Conservation (phyloP, 2,797 vertebrate species). For the Onychomys torridus region DNA sequence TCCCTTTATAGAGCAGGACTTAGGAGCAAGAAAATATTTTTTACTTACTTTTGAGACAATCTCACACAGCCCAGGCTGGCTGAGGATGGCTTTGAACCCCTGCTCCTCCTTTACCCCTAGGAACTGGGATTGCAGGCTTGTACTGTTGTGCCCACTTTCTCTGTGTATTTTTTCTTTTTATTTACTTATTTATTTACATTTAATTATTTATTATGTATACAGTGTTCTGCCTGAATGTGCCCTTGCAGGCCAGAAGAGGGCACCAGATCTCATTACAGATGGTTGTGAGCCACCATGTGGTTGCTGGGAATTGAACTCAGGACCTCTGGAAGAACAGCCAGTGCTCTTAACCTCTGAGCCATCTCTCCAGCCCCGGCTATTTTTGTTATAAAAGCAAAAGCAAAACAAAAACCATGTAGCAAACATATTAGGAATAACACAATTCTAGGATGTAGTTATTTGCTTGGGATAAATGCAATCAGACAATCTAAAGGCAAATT, state of each 20-base stretch:
- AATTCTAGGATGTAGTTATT: slow-evolving; percentile 49
- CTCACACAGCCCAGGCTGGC: background rate
- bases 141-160: background rate
- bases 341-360: too few species aligned
- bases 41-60: background rate
- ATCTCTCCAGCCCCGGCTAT: background rate
- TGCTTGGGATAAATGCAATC: slow-evolving; percentile 42
- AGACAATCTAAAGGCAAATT: slow-evolving; percentile 27
- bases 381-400: slow-evolving; percentile 28
- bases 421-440: slow-evolving; percentile 21
- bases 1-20: background rate
- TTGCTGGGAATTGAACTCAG: too few species aligned
- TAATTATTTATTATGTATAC: too few species aligned
- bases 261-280: too few species aligned
- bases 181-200: too few species aligned
- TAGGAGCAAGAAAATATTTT: background rate
- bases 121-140: background rate
- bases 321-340: too few species aligned
- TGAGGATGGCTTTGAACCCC: background rate
- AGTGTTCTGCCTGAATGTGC: too few species aligned
- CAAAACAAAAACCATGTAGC: background rate
- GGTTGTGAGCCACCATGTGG: too few species aligned
- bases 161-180: background rate
- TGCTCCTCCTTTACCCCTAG: background rate
- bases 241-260: too few species aligned